Conservation (phyloP, 1,140 invertebrate genomes). For the Camponotus vicinus region DNA sequence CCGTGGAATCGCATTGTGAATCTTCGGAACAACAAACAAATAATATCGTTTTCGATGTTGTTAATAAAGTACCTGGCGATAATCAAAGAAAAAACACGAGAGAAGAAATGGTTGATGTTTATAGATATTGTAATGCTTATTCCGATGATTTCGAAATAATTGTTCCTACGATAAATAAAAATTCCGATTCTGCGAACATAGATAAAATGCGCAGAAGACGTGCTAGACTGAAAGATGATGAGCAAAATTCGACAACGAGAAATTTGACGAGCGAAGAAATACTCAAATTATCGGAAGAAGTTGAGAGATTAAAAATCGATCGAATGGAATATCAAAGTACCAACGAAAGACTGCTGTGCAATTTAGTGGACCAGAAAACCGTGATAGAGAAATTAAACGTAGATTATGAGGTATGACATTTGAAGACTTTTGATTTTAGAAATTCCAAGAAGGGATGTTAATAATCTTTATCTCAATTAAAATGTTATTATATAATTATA, state of each 20-base stretch:
- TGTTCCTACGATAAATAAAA: conserved; percentile 19
- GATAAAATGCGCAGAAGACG: conserved; percentile 14
- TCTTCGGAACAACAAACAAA: background rate
- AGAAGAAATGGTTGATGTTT: background rate
- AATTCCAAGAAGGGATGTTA: background rate
- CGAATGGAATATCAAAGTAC: conserved; percentile 43
- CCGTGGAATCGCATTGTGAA: background rate
- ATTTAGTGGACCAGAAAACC: conserved; percentile 76
- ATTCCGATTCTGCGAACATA: background rate
- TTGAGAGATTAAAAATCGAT: conserved; percentile 68
- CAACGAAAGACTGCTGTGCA: conserved; percentile 75
- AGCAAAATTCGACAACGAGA: background rate
- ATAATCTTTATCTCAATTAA: conserved; percentile 23
- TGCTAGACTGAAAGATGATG: background rate
- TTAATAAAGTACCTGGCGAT: background rate
- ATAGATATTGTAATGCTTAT: background rate
- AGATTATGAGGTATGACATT: conserved; percentile 77
- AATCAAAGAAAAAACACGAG: background rate
- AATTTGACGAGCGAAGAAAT: conserved; percentile 49
- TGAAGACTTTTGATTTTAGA: background rate
- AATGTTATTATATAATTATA: background rate
- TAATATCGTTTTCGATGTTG: background rate
- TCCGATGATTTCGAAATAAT: background rate
- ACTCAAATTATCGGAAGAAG: conserved; percentile 53
- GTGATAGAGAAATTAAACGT: conserved; percentile 73